Base-by-base conservation (phyloP, 2,888 invertebrate species). In the Drosophila acutilabella region DNA sequence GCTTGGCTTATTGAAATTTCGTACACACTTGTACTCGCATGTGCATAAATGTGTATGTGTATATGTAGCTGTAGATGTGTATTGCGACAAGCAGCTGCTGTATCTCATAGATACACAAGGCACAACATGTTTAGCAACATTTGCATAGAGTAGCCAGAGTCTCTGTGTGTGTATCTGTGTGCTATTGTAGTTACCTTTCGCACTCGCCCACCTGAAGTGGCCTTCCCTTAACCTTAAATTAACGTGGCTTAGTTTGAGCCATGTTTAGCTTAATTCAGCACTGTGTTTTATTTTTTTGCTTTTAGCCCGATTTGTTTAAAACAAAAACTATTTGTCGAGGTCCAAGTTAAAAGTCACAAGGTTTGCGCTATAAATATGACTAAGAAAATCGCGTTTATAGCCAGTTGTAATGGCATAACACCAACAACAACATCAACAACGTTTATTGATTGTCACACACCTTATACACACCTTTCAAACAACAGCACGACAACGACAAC, bases 171-270 rank as follows among this genome's bases (percentile, higher is more conserved):
- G 42, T 7, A 3, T 18, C 40, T 45, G 36, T 36, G 42, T 48
- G 6, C 8, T 56, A 50, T 36, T 20, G 18, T 36, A 36, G 33
- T 58, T 61, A 64, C 42, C 64, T 75, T 64, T 70, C 42, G 71
- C 76, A 75, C 45, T 70, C 76, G 77, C 78, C 74, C 78, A 78
- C 78, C 60, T 72, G 61, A 52, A 56, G 23, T 66, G 78, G 71
- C 76, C 76, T 76, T 76, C 77, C 71, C 80, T 71, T 80, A 76
- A 76, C 80, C 80, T 76, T 59, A 80, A 65, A 61, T 61, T 30
- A 36, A 36, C 36, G 38, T 30, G 52, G 74, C 68, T 53, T 52
- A 61, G 77, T 64, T 62, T 51, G 13, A 62, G 57, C 48, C 33
- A 41, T 10, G 57, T 33, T 60, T 23, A 78, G 75, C 75, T 56